Evolutionary conservation across 2,113 vertebrate species (phyloP).

Genomic region (Crotalus helleri): DNA sequence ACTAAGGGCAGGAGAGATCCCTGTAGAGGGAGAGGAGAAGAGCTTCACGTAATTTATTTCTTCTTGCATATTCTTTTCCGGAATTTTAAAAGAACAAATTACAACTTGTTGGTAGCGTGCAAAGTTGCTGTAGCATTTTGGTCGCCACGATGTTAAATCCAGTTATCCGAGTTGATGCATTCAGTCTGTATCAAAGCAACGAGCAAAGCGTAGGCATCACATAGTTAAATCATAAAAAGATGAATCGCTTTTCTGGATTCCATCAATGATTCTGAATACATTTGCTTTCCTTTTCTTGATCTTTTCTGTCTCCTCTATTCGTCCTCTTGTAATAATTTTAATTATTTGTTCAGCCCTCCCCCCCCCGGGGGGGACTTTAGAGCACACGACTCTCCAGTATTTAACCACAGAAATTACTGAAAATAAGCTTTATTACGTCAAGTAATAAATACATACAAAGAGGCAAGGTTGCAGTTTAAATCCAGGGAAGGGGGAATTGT

Average conservation of each 20-base stretch:
- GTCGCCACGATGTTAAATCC: background rate
- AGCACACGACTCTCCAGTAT: slow-evolving; percentile 43
- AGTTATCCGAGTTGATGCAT: background rate
- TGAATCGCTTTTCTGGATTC: background rate
- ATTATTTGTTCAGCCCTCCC: background rate
- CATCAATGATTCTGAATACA: background rate
- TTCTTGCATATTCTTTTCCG: background rate
- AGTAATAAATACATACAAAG: slow-evolving; percentile 99
- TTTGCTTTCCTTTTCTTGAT: background rate
- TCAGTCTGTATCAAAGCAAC: background rate
- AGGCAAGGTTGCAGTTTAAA: slow-evolving; percentile 76
- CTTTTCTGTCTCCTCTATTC: no score
- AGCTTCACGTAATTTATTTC: background rate
- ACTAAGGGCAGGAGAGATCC: background rate
- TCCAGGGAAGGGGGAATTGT: slow-evolving; percentile 57
- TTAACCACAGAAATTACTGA: slow-evolving; percentile 77
- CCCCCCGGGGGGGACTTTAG: slow-evolving; percentile 19
- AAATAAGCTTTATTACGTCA: slow-evolving; percentile 99
- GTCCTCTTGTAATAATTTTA: background rate
- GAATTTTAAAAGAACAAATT: background rate
- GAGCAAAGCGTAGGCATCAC: background rate
- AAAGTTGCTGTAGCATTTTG: background rate
- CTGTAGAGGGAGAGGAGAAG: no score
- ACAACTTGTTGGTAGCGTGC: background rate
- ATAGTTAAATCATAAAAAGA: background rate